Base-by-base conservation (phyloP, 1,140 invertebrate species). In the Coenobita brevimanus region DNA sequence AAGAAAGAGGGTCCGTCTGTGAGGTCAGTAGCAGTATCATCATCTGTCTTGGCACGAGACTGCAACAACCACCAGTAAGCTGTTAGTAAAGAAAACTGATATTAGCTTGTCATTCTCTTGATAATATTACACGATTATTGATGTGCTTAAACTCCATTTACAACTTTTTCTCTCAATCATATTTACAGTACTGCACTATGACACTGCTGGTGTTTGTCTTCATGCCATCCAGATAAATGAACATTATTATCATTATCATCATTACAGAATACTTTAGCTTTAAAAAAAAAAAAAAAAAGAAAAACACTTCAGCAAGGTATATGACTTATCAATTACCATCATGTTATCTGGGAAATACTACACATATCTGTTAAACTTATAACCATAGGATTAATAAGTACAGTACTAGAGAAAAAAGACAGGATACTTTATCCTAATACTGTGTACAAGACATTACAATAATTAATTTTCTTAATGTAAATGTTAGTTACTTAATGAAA, bases 51-150 rank as follows among this genome's bases (percentile, higher is more conserved):
- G 76, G 76, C 85, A 80, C 78, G 62, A 80, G 85, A 87, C 85
- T 87, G 85, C 85, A 81, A 87, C 85, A 87, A 76, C 85, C 85
- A 87, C 85, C 85, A 87, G 85, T 79, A 87, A 69, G 85, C 85
- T 87, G 85, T 87, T 87, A 87, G 85, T 87, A 80, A 46, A 87
- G 85, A 87, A 87, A 87, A 87, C 79, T 81, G 64, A 60, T 21
- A 87, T 87, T 80, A 87, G 50, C 62, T 87, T 54, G 36, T 73
- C 85, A 80, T 27, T 21, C 0, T 6, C 15, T 21, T 41, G 43
- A 46, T 43, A 78, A 78, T 21, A 21, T 50, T 78, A n/a, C 8
- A 71, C 15, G 38, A 33, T 33, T 71, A 2, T 17, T n/a, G n/a
- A 3, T 36, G n/a, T 33, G 10, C 30, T 71, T 71, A 13, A 71